These are phyloP conservation scores for Thysanoteuthis rhombus DNA, from an alignment of 2,888 invertebrate species.

Conservation along the genomic window DNA sequence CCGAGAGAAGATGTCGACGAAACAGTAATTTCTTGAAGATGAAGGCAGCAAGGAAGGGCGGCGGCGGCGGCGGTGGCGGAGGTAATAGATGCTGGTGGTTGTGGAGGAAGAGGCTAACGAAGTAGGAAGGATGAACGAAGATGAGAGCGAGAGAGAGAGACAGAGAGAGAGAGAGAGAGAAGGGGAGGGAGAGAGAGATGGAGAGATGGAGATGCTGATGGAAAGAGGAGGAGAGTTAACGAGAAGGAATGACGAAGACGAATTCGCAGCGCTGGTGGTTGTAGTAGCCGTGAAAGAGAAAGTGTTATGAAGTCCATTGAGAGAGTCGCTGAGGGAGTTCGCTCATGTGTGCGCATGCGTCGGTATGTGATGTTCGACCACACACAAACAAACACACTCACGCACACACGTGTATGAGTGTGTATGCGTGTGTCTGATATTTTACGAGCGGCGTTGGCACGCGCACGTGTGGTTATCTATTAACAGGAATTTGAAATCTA, in stretches of 20 bases:
- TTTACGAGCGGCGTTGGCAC: too few species aligned
- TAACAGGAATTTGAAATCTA: neutral
- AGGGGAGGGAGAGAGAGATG: neutral
- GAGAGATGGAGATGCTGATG: too few species aligned
- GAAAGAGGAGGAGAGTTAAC: neutral
- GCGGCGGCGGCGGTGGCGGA: neutral
- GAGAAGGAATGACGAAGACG: neutral
- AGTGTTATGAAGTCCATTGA: neutral
- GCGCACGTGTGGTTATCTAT: neutral
- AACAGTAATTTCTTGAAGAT: slow-evolving; percentile 12
- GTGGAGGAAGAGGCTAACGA: too few species aligned
- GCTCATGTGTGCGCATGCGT: neutral
- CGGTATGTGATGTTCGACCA: neutral
- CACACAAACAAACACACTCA: neutral
- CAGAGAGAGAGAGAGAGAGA: neutral
- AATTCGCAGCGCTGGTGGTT: neutral
- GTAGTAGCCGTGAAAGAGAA: neutral
- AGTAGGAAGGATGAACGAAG: neutral
- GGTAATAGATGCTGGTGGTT: too few species aligned
- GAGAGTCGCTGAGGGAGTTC: neutral
- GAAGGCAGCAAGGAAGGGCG: neutral
- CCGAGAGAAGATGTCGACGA: neutral
- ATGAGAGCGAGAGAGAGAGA: too few species aligned
- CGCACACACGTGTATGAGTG: neutral
- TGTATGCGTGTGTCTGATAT: too few species aligned